Base-by-base conservation (phyloP, 1,140 invertebrate genomes). In the Heliconius hewitsoni region DNA sequence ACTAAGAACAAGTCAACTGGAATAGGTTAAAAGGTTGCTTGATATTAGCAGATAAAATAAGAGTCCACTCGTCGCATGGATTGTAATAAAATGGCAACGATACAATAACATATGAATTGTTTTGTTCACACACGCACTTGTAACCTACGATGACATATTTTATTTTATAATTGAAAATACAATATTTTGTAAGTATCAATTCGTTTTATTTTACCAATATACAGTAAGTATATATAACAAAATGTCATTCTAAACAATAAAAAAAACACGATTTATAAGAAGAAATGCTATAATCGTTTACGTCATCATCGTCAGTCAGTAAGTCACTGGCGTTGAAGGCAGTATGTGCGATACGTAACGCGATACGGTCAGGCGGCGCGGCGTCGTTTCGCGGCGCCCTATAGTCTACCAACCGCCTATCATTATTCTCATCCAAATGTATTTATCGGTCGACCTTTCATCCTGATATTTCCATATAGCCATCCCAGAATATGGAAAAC, bases 361-460 rank as follows among this genome's bases (percentile, higher is more conserved):
- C 87, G 84, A 84, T 80, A 79, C 86, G 83, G 80, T 72, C 85
- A 91, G 89, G 89, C 89, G 81, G 90, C 89, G 87, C 89, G 90
- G 86, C 89, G 91, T 86, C 89, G 81, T 78, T 66, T 81, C 84
- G 79, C 90, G 91, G 92, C 92, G 89, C 91, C 90, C 91, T 91
- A 81, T 85, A 87, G 92, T 94, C 92, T 94, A 87, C 90, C 89
- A 83, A 75, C 86, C 87, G 89, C 87, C 89, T 90, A 89, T 90
- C 86, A 91, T 90, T 91, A 91, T 89, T 87, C 80, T 85, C 90
- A 86, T 88, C 87, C 85, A 87, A 89, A 90, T 88, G 83, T 85
- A 84, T 66, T 66, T 84, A 87, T 83, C 81, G 86, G 81, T 81
- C 84, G 74, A 89, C 82, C 87, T 86, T 89, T 89, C 86, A 87